These are phyloP conservation scores for Myrmecophaga tridactyla DNA, from an alignment of 2,113 vertebrate species.

Conservation along the genomic window DNA sequence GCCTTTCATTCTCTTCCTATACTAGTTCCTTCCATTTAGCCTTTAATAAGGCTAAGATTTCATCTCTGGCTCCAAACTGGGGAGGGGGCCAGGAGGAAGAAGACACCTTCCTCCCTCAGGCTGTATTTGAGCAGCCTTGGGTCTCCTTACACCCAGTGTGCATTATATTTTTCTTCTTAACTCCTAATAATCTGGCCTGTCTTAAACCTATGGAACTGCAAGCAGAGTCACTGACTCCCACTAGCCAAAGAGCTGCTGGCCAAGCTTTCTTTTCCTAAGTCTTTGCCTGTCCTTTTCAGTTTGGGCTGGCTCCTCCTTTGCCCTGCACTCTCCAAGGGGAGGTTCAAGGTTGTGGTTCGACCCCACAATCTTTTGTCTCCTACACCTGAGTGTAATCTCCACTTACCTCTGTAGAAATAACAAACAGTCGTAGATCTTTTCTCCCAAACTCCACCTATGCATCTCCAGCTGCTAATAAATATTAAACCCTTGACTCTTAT, in stretches of 20 bases:
- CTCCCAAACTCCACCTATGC: neutral
- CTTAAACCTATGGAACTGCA: neutral
- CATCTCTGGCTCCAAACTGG: neutral
- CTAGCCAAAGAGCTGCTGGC: neutral
- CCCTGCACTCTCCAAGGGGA: neutral
- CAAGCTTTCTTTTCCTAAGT: neutral
- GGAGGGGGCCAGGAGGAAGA: accelerated
- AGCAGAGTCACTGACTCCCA: neutral
- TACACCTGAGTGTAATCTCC: neutral
- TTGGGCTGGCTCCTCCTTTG: neutral
- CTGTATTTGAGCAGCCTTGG: neutral
- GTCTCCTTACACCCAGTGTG: neutral
- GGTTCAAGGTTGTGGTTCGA: neutral
- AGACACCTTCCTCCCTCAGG: neutral
- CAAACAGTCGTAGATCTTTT: neutral
- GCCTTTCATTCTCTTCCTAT: neutral
- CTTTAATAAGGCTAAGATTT: neutral
- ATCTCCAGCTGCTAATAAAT: neutral
- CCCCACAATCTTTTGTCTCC: neutral
- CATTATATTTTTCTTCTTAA: neutral
- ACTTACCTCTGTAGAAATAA: neutral
- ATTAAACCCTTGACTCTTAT: neutral
- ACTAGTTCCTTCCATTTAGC: neutral
- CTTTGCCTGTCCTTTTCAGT: neutral
- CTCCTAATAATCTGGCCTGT: neutral